Percentiles rank a stretch among this genome's conserved stretches.
Conservation (phyloP, 1,140 invertebrate genomes). For the Globodera rostochiensis region DNA sequence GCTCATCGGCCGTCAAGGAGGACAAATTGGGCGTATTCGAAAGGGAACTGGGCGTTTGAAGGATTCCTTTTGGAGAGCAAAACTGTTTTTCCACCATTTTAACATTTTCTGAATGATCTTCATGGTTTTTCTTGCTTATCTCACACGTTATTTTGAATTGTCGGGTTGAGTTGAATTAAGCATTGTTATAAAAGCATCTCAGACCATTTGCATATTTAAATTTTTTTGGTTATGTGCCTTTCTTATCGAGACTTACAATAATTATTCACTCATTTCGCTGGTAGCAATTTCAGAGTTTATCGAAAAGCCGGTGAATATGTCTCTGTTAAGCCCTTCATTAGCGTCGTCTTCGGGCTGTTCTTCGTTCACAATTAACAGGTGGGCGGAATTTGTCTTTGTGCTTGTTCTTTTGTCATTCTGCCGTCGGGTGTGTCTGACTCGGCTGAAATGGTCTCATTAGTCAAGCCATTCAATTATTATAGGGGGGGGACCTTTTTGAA, state of each 20-base stretch:
- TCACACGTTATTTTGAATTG: conserved; percentile 62
- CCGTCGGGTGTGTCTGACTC: neutral
- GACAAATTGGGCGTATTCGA: conserved; percentile 84
- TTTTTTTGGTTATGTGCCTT: no score
- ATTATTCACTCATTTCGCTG: neutral
- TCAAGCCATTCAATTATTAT: conserved; percentile 23
- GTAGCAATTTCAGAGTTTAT: neutral
- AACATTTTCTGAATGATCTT: neutral
- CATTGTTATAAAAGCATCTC: no score
- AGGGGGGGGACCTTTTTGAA: conserved; percentile 38
- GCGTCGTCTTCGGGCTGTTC: conserved; percentile 2
- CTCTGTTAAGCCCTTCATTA: neutral
- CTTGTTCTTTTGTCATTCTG: conserved; percentile 18
- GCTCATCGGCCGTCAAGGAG: conserved; percentile 70
- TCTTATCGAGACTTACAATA: neutral
- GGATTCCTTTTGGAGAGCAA: conserved; percentile 81
- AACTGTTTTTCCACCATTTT: neutral
- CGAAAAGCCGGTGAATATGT: neutral
- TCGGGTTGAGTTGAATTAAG: no score
- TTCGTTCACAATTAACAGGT: conserved; percentile 40
- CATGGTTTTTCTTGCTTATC: conserved; percentile 81
- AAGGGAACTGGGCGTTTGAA: conserved; percentile 77
- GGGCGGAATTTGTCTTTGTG: conserved; percentile 13
- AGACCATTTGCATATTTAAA: no score
- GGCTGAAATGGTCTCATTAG: conserved; percentile 13